Conservation (phyloP, 2,797 vertebrate genomes). For the Pyrocephalus nanus region DNA sequence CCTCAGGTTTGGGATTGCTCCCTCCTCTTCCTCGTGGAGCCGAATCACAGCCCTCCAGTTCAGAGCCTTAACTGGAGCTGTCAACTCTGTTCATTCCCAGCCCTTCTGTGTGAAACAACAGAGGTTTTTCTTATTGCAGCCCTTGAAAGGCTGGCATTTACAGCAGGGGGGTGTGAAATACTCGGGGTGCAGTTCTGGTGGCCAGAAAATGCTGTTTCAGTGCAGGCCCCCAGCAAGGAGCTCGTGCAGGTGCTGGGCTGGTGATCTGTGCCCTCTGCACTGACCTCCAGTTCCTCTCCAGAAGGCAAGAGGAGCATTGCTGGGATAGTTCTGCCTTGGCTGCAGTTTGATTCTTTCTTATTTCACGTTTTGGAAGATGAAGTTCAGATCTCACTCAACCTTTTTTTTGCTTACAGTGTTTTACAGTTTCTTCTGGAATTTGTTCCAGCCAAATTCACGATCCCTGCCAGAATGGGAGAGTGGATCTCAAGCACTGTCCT, state of each 20-base stretch:
- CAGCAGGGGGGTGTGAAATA: neutral
- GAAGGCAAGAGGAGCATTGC: neutral
- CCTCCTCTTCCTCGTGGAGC: neutral
- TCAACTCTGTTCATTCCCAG: neutral
- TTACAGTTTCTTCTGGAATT: neutral
- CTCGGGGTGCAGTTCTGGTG: neutral
- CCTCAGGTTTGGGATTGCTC: neutral
- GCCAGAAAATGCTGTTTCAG: neutral
- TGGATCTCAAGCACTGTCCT: slow-evolving; percentile 75
- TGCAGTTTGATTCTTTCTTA: neutral
- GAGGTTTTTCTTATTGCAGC: neutral
- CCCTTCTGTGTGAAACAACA: neutral
- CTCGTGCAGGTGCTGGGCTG: neutral
- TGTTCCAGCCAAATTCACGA: slow-evolving; percentile 72
- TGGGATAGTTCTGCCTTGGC: neutral
- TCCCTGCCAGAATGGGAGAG: slow-evolving; percentile 74
- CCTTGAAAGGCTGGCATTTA: neutral
- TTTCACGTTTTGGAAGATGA: neutral
- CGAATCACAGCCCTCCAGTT: neutral
- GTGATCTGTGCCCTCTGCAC: neutral
- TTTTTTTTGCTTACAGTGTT: neutral
- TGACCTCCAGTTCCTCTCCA: neutral
- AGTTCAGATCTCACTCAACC: neutral
- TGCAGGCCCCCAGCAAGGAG: neutral
- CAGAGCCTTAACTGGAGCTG: fast-evolving